Conservation (phyloP, 1,140 invertebrate species). For the Micrasema minimum region DNA sequence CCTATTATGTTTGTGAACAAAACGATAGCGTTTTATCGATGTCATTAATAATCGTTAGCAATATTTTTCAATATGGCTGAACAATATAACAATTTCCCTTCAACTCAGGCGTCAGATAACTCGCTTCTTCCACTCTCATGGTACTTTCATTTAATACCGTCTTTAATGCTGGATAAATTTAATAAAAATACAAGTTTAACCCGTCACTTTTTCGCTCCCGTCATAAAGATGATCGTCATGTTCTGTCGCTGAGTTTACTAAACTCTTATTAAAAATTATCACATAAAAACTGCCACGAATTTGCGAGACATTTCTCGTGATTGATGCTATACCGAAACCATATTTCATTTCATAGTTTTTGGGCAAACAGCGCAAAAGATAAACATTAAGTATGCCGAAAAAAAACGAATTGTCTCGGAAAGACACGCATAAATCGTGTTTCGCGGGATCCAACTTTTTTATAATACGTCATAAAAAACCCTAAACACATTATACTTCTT, state of each 20-base stretch:
- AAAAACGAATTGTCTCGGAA: neutral
- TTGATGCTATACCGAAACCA: conserved; percentile 1
- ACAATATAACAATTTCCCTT: conserved; percentile 17
- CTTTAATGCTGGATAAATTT: conserved; percentile 30
- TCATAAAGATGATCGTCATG: conserved; percentile 19
- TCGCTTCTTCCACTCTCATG: neutral
- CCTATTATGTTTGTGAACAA: too few relatives aligned
- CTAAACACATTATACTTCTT: neutral
- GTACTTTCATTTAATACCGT: conserved; percentile 1
- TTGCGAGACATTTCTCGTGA: neutral
- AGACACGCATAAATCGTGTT: neutral
- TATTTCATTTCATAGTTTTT: conserved; percentile 3
- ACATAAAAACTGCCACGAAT: conserved; percentile 1
- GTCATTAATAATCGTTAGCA: too few relatives aligned
- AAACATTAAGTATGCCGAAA: conserved; percentile 1
- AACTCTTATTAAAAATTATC: conserved; percentile 16
- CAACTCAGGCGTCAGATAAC: neutral
- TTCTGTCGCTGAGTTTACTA: conserved; percentile 8
- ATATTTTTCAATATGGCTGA: neutral
- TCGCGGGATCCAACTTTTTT: neutral
- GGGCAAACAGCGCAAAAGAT: neutral
- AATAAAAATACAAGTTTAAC: conserved; percentile 29
- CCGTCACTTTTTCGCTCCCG: conserved; percentile 18
- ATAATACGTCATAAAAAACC: neutral
- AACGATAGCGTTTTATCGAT: too few relatives aligned